Conservation (phyloP, 1,140 invertebrate species). For the Megalopta genalis region DNA sequence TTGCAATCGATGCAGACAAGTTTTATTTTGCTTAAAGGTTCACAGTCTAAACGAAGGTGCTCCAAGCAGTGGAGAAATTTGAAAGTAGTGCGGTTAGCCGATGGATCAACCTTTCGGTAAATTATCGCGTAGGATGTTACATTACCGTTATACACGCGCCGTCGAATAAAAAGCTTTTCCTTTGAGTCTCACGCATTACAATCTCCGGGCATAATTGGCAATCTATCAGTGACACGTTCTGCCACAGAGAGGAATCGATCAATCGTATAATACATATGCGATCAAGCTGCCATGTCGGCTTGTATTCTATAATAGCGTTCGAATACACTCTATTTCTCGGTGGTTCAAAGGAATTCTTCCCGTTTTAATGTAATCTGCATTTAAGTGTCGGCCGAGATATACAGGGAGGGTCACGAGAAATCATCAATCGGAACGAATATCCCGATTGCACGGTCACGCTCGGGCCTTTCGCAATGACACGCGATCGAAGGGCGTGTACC, state of each 20-base stretch:
- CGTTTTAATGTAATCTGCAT: constrained; percentile 55
- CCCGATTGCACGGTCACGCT: constrained; percentile 13
- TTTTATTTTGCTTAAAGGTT: too few relatives aligned
- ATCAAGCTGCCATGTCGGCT: not conserved
- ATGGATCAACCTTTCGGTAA: not conserved
- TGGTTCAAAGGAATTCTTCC: constrained; percentile 17
- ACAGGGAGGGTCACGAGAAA: not conserved
- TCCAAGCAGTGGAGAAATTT: not conserved
- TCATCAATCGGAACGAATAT: constrained; percentile 19
- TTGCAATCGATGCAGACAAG: too few relatives aligned
- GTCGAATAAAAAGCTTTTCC: not conserved
- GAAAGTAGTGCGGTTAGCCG: not conserved
- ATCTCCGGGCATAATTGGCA: constrained; percentile 37
- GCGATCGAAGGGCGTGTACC: constrained; percentile 28
- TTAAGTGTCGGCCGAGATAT: constrained; percentile 8
- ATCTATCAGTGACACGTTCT: constrained; percentile 42
- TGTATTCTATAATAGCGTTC: not conserved
- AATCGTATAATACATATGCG: constrained; percentile 40
- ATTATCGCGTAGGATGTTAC: not conserved
- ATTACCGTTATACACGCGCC: too few relatives aligned
- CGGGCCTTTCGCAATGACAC: constrained; percentile 21
- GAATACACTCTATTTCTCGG: constrained; percentile 23
- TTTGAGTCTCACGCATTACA: constrained; percentile 15
- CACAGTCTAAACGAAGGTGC: too few relatives aligned
- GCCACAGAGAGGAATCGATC: constrained; percentile 27